phyloP scores from a whole-genome alignment of 2,113 vertebrate species.

The Lanius collurio region DNA sequence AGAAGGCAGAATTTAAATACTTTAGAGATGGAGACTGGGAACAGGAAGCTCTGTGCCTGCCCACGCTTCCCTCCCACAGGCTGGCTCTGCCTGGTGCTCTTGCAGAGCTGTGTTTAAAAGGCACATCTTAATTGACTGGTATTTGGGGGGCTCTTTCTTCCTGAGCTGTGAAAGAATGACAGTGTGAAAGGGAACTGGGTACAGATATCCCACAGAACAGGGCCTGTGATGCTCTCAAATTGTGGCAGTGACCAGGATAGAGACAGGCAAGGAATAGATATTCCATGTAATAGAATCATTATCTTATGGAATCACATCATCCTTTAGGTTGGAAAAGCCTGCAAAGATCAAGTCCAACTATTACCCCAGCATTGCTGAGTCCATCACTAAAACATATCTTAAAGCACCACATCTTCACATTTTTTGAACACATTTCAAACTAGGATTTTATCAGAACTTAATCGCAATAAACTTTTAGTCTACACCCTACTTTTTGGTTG shows the following conservation, averaged over 20 bases:
- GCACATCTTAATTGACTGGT: background rate
- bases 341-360: background rate
- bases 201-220: background rate
- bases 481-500: background rate
- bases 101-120: background rate
- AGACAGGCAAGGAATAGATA: background rate
- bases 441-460: background rate
- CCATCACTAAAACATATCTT: background rate
- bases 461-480: background rate
- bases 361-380: background rate
- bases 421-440: background rate
- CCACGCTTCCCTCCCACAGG: fast-evolving
- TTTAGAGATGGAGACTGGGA: background rate
- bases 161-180: background rate
- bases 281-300: background rate
- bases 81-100: background rate
- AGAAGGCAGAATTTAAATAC: background rate
- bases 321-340: background rate
- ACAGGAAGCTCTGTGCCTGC: background rate
- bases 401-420: background rate
- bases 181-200: background rate
- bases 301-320: background rate
- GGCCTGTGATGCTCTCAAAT: background rate
- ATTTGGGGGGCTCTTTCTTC: background rate
- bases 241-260: background rate